These are phyloP conservation scores for Halcyon leucocephala DNA, from an alignment of 2,797 vertebrate species.

Conservation along the genomic window DNA sequence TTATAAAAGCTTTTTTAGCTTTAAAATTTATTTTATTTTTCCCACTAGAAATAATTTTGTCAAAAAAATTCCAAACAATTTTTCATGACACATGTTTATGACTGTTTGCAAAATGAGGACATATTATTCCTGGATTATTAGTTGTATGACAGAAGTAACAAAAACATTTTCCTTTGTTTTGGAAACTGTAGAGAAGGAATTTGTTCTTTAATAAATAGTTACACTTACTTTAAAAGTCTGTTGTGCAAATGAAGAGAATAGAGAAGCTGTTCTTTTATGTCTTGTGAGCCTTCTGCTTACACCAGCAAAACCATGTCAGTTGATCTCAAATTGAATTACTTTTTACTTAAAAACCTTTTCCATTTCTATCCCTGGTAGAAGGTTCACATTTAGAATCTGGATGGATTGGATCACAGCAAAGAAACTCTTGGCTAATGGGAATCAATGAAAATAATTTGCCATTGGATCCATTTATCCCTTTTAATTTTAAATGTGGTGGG, in stretches of 20 bases:
- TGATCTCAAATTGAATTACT: not conserved
- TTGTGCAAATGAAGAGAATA: not conserved
- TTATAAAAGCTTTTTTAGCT: not conserved
- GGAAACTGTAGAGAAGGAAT: not conserved
- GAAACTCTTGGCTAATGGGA: not conserved
- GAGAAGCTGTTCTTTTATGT: not conserved
- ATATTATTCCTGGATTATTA: not conserved
- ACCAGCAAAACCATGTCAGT: not conserved
- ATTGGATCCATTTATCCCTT: not conserved
- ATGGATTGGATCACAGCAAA: not conserved
- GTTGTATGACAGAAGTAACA: not conserved
- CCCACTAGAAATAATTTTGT: not conserved
- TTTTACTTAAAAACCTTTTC: not conserved
- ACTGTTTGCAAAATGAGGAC: not conserved
- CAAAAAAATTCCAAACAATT: not conserved
- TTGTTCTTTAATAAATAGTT: not conserved
- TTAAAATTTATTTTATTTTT: not conserved
- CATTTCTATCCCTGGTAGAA: not conserved
- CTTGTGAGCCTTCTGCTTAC: not conserved
- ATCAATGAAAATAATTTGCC: conserved; percentile 3
- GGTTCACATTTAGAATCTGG: not conserved
- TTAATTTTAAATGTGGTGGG: not conserved
- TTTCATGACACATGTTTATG: not conserved
- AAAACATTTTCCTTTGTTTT: not conserved
- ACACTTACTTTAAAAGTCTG: not conserved